These are phyloP conservation scores for Heteromurus nitidus DNA, from an alignment of 2,888 invertebrate genomes.

Conservation along the genomic window DNA sequence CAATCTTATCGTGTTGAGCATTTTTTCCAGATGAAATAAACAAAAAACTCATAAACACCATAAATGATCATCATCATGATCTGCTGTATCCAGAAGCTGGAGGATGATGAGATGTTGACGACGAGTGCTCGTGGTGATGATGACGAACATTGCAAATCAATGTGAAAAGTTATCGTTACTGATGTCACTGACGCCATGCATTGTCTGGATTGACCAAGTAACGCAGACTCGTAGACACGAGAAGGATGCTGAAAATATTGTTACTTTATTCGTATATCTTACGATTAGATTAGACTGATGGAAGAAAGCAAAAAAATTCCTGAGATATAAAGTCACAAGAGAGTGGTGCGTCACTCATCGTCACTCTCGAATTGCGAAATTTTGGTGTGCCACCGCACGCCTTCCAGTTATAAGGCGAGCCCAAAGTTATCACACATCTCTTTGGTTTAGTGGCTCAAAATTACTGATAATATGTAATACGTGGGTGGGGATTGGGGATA, in stretches of 20 bases:
- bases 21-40: not conserved
- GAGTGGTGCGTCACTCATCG: not conserved
- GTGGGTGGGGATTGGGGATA: too few relatives aligned
- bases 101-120: not conserved
- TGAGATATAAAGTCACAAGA: not conserved
- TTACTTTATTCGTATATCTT: too few relatives aligned
- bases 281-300: too few relatives aligned
- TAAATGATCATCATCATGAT: not conserved
- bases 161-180: not conserved
- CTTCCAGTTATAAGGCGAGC: too few relatives aligned
- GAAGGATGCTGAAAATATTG: too few relatives aligned
- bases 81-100: not conserved
- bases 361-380: not conserved
- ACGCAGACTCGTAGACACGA: not conserved
- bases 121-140: not conserved
- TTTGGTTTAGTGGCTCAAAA: too few relatives aligned
- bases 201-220: not conserved
- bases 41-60: slow-evolving; percentile 8
- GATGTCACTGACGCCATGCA: slow-evolving; percentile 1
- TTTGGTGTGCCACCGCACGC: not conserved
- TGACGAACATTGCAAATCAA: not conserved
- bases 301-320: not conserved
- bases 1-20: not conserved
- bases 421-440: too few relatives aligned
- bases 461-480: too few relatives aligned